A percentile compares a stretch with the other conserved stretches of the same genome.
Evolutionary conservation across 2,113 vertebrate species (phyloP).

Genomic region (Pardalotus punctatus): DNA sequence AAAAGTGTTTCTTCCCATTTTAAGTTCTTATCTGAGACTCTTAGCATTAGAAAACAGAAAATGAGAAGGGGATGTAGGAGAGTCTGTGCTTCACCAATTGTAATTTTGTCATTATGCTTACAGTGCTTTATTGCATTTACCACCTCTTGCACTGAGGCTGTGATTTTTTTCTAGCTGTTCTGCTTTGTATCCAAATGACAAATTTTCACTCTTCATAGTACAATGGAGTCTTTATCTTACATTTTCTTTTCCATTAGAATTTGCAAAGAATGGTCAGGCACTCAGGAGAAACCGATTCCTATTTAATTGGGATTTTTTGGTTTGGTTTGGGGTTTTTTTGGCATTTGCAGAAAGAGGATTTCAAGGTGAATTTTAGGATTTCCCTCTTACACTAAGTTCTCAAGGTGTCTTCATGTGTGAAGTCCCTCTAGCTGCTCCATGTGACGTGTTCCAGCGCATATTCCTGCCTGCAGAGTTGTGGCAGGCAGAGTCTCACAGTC

Average conservation of each 20-base stretch:
- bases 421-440: background rate
- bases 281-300: background rate
- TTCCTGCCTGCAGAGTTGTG: background rate
- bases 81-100: background rate
- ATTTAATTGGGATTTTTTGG: fast-evolving
- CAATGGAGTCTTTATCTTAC: background rate
- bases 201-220: background rate
- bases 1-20: background rate
- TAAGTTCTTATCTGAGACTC: background rate
- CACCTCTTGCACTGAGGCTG: background rate
- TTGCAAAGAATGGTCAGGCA: background rate
- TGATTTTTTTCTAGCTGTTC: background rate
- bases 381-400: background rate
- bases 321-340: fast-evolving
- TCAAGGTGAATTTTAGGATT: background rate
- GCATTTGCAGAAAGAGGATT: background rate
- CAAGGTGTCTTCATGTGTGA: background rate
- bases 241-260: background rate
- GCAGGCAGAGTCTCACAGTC: background rate
- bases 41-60: background rate
- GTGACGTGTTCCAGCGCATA: background rate
- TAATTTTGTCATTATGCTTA: background rate
- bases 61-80: background rate
- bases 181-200: background rate
- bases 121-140: background rate